These are phyloP conservation scores for Eubasilissa regina DNA, from an alignment of 1,140 invertebrate genomes.

Conservation along the genomic window DNA sequence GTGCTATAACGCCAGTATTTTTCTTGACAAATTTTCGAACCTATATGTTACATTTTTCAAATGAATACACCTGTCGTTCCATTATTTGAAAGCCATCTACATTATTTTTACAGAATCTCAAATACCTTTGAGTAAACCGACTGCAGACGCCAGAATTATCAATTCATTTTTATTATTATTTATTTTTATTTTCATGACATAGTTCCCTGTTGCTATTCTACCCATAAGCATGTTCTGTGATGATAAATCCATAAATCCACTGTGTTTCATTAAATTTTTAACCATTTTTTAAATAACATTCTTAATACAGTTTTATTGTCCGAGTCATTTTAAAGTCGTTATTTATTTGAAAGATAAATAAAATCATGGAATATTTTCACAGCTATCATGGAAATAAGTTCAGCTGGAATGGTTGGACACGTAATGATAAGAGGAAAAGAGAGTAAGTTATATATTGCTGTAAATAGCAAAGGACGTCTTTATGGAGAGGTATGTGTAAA, in stretches of 20 bases:
- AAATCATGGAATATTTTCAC: constrained; percentile 56
- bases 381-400: constrained; percentile 75
- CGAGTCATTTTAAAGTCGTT: neutral
- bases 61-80: too few relatives aligned
- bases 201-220: too few relatives aligned
- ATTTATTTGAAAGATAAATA: neutral
- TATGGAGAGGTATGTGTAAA: constrained; percentile 75
- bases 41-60: too few relatives aligned
- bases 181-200: too few relatives aligned
- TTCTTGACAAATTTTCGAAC: too few relatives aligned
- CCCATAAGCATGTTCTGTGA: too few relatives aligned
- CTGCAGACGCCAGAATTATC: too few relatives aligned
- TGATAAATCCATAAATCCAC: neutral
- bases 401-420: constrained; percentile 70
- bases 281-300: neutral
- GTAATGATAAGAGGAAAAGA: constrained; percentile 75
- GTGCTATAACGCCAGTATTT: too few relatives aligned
- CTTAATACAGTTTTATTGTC: neutral
- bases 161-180: too few relatives aligned
- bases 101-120: too few relatives aligned
- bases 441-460: constrained; percentile 75
- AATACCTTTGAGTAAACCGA: too few relatives aligned
- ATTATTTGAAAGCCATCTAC: too few relatives aligned
- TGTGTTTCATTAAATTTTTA: neutral
- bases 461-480: constrained; percentile 75